Evolutionary conservation across 2,797 vertebrate species (phyloP).

Genomic region (Anniella stebbinsi): DNA sequence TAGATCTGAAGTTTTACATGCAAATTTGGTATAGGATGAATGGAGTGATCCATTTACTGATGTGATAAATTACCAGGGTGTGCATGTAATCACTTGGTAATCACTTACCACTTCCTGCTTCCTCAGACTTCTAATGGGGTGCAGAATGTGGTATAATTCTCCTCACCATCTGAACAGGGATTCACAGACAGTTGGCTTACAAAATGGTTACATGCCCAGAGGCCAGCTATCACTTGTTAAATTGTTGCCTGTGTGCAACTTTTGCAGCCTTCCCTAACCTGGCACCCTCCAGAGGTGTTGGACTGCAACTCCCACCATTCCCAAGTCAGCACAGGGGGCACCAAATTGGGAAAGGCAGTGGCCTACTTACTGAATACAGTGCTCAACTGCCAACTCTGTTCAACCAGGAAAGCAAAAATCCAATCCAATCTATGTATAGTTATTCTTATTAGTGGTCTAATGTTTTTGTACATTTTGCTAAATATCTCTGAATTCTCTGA

Average conservation of each 20-base stretch:
- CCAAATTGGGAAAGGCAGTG: too few species aligned
- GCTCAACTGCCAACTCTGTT: not conserved
- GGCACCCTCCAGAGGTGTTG: too few species aligned
- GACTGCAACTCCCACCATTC: too few species aligned
- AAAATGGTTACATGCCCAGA: not conserved
- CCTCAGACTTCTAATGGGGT: not conserved
- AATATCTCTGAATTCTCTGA: not conserved
- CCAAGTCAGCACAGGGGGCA: too few species aligned
- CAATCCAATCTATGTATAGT: not conserved
- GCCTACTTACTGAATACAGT: not conserved
- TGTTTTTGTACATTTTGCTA: not conserved
- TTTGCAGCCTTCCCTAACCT: not conserved
- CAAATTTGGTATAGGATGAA: not conserved
- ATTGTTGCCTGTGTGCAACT: too few species aligned
- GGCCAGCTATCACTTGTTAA: not conserved
- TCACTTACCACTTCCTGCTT: not conserved
- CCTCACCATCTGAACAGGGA: not conserved
- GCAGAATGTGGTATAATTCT: not conserved
- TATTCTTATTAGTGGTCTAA: not conserved
- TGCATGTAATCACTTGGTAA: not conserved
- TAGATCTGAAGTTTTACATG: not conserved
- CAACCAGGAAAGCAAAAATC: not conserved
- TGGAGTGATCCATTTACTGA: not conserved
- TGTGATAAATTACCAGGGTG: not conserved
- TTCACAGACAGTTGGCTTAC: not conserved